These are phyloP conservation scores for Apoderus coryli DNA, from an alignment of 2,888 invertebrate species.

Conservation along the genomic window DNA sequence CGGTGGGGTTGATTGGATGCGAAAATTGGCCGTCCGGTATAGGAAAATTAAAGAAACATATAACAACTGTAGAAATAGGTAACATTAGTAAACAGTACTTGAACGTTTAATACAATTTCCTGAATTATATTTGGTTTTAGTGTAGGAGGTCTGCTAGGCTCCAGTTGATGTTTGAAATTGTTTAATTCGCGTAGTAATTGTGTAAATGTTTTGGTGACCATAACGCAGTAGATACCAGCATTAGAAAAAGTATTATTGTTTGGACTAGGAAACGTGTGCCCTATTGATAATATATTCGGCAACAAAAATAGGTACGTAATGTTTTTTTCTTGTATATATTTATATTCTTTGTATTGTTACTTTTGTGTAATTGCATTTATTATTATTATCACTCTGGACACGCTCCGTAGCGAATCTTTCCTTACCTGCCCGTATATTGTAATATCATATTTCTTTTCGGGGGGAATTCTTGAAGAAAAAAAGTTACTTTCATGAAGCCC, in stretches of 20 bases:
- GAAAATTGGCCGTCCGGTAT: slow-evolving; percentile 92
- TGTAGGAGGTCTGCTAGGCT: slow-evolving; percentile 69
- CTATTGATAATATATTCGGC: slow-evolving; percentile 98
- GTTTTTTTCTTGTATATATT: no score
- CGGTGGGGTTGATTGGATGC: slow-evolving; percentile 97
- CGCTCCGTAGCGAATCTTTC: no score
- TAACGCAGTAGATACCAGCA: slow-evolving; percentile 88
- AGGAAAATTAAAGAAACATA: slow-evolving; percentile 91
- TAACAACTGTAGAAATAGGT: slow-evolving; percentile 79
- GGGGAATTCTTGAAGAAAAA: no score
- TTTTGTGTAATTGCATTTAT: no score
- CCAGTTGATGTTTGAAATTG: slow-evolving; percentile 82
- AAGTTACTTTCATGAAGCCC: no score
- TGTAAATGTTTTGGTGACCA: slow-evolving; percentile 91
- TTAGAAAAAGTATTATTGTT: slow-evolving; percentile 88
- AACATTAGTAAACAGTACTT: slow-evolving; percentile 14
- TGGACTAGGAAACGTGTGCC: slow-evolving; percentile 89
- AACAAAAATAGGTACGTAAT: slow-evolving; percentile 94
- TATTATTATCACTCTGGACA: no score
- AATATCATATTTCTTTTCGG: no score
- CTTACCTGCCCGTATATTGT: no score
- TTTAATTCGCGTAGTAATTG: slow-evolving; percentile 79
- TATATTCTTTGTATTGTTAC: no score
- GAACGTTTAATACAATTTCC: neutral
- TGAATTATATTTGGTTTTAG: slow-evolving; percentile 35